Base-by-base conservation (phyloP, 1,140 invertebrate genomes). In the Atta colombica region DNA sequence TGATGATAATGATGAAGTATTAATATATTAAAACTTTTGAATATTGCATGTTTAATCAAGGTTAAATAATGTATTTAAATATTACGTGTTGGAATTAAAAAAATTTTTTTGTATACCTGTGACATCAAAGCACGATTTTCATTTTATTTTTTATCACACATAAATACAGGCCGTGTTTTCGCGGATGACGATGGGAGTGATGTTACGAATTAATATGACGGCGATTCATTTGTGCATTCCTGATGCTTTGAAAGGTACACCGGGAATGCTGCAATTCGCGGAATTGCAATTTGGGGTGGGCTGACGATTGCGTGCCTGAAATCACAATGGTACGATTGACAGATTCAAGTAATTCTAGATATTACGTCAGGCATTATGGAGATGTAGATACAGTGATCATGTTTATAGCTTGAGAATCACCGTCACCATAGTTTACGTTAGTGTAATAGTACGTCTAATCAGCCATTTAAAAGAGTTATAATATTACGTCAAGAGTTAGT, bases 221-320 rank as follows among this genome's bases (percentile, higher is more conserved):
- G 39, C 55, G 63, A 74, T 82, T 82, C 80, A 82, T 82, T 82
- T 82, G 80, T 25, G 39, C 80, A 82, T 82, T 82, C 80, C 80
- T 61, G 68, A 82, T 74, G 55, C 80, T 82, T 82, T 82, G 82
- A 77, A 85, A 85, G 82, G 74, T 63, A 85, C 74, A 75, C 3
- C 45, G 45, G 82, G 74, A 78, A 77, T 78, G 82, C 51, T 85
- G 74, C 82, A 78, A 85, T 85, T 85, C 74, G 45, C 45, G 82
- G 74, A 85, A 85, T 85, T 85, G 82, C 71, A 85, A 85, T 85
- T 85, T 85, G 80, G 80, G 80, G 55, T 82, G 80, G 80, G 80
- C 39, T 82, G 68, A 81, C 18, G 66, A 82, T 53, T 82, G 68
- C 80, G 39, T 82, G 68, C 80, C 55, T 82, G 68, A 82, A 82